Evolutionary conservation across 1,140 invertebrate species (phyloP).

Genomic region (Hylaeus volcanicus): DNA sequence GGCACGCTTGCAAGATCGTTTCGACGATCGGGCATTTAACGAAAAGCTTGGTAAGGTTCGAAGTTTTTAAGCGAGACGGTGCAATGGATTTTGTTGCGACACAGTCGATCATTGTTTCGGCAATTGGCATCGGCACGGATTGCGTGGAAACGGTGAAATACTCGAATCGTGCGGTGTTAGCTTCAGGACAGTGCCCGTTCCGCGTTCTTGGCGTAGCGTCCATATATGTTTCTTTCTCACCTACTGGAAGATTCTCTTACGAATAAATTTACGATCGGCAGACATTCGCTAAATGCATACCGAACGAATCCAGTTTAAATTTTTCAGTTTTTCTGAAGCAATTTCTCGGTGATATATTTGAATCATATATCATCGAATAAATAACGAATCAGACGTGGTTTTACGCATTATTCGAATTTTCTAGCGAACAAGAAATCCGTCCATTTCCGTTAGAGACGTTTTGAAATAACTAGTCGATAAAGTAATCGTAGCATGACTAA

Average conservation of each 20-base stretch:
- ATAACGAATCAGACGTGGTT: too few relatives aligned
- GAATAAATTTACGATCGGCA: neutral
- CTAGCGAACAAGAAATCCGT: too few relatives aligned
- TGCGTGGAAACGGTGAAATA: slow-evolving; percentile 42
- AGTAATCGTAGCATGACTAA: neutral
- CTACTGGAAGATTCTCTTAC: neutral
- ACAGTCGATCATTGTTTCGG: slow-evolving; percentile 39
- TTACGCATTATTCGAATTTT: too few relatives aligned
- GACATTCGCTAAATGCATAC: neutral
- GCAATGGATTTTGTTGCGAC: slow-evolving; percentile 20
- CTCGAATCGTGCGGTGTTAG: slow-evolving; percentile 27
- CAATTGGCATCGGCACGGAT: slow-evolving; percentile 39
- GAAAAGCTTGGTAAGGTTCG: neutral
- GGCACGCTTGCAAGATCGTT: neutral
- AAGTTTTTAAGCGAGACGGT: neutral
- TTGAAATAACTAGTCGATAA: neutral
- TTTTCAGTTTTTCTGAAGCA: neutral
- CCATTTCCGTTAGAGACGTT: neutral
- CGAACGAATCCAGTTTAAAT: too few relatives aligned
- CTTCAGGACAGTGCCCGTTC: slow-evolving; percentile 39
- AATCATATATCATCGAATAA: too few relatives aligned
- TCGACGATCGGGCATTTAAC: neutral
- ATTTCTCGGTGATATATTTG: too few relatives aligned
- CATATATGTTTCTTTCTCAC: slow-evolving; percentile 7
- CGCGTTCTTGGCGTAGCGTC: slow-evolving; percentile 36